phyloP scores from a whole-genome alignment of 2,797 vertebrate genomes.

The Loris lydekkerianus region DNA sequence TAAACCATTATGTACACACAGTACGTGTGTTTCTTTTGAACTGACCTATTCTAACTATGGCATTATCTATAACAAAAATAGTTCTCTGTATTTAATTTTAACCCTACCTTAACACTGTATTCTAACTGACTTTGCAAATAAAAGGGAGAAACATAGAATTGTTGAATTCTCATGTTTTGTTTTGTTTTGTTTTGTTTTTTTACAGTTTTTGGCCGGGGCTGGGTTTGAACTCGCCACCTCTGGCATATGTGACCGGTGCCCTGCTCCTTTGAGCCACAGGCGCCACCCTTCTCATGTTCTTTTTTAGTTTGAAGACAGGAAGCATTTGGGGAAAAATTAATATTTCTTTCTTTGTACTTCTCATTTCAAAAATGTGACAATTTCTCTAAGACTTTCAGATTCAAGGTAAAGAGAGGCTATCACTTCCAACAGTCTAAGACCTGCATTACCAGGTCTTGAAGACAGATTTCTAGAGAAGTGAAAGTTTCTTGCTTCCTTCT shows the following conservation, averaged over 20 bases:
- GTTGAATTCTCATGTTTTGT: slow-evolving; percentile 10
- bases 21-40: not conserved
- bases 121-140: not conserved
- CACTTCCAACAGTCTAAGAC: not conserved
- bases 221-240: not conserved
- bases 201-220: no score
- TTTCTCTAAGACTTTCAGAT: not conserved
- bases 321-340: not conserved
- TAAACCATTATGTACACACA: not conserved
- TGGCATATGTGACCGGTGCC: no score
- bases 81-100: not conserved
- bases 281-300: not conserved
- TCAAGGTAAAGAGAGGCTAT: not conserved
- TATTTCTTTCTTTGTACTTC: not conserved
- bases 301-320: not conserved
- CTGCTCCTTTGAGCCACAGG: no score
- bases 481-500: slow-evolving; percentile 41
- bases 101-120: not conserved
- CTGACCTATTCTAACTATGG: not conserved
- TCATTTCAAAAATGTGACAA: not conserved
- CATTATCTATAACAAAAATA: not conserved
- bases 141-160: not conserved
- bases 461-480: slow-evolving; percentile 21
- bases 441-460: not conserved
- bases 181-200: not conserved